phyloP scores from a whole-genome alignment of 2,888 invertebrate species.

The Limulus polyphemus region DNA sequence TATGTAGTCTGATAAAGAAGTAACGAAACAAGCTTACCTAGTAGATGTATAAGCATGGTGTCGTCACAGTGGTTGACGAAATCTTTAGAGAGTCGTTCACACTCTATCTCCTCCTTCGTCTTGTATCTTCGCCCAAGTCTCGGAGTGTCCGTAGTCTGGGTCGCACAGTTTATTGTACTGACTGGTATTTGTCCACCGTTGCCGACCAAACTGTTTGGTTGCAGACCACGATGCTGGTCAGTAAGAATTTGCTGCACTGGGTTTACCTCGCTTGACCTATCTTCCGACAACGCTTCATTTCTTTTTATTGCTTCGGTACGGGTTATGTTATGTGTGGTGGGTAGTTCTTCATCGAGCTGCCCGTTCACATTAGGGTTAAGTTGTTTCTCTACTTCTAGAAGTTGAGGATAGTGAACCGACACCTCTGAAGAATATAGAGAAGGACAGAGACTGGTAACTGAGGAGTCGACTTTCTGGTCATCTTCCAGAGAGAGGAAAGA shows the following conservation, averaged over 20 bases:
- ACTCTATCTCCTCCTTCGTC: slow-evolving; percentile 58
- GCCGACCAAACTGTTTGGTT: too few relatives aligned
- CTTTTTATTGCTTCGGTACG: too few relatives aligned
- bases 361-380: not conserved
- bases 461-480: not conserved
- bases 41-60: slow-evolving; percentile 53
- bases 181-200: not conserved
- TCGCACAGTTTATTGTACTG: slow-evolving; percentile 13
- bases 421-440: too few relatives aligned
- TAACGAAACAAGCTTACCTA: slow-evolving; percentile 39
- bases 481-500: not conserved
- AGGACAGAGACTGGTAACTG: too few relatives aligned
- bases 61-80: slow-evolving; percentile 38
- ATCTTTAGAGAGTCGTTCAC: slow-evolving; percentile 51
- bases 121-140: slow-evolving; percentile 7
- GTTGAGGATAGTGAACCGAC: not conserved
- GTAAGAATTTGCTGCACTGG: too few relatives aligned
- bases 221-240: too few relatives aligned
- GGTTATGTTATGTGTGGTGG: too few relatives aligned
- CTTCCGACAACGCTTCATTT: too few relatives aligned
- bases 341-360: not conserved
- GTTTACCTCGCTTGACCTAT: too few relatives aligned
- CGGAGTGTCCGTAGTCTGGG: slow-evolving; percentile 14
- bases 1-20: not conserved
- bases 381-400: too few relatives aligned